phyloP scores from a whole-genome alignment of 2,797 vertebrate genomes.

The Nothura maculosa region DNA sequence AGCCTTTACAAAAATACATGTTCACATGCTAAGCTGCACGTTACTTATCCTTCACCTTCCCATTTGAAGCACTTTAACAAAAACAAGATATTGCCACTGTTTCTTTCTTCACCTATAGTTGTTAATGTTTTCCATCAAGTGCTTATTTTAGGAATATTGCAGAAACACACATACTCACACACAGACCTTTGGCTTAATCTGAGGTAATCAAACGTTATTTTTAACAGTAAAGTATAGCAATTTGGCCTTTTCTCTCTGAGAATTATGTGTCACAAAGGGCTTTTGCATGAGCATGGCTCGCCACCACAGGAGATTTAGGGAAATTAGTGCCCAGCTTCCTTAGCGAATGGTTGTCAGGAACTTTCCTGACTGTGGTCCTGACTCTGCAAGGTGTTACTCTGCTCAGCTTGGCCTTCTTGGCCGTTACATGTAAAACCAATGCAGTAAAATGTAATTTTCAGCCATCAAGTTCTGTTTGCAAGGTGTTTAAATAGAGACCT shows the following conservation, averaged over 20 bases:
- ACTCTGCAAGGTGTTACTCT: neutral
- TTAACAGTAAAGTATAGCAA: neutral
- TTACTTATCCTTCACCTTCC: neutral
- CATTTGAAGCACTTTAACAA: neutral
- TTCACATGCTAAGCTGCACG: neutral
- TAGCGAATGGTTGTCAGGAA: neutral
- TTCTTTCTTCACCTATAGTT: neutral
- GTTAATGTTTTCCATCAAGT: neutral
- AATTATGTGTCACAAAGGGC: neutral
- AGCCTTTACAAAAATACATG: neutral
- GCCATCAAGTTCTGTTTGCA: neutral
- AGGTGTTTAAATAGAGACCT: neutral
- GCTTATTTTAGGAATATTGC: neutral
- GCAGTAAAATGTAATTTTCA: neutral
- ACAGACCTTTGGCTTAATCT: neutral
- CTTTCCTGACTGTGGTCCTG: neutral
- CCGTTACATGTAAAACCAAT: neutral
- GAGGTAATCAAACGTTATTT: neutral
- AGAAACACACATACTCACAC: neutral
- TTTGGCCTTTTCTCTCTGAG: neutral
- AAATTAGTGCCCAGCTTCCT: fast-evolving
- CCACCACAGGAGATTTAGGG: fast-evolving
- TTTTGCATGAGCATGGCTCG: neutral
- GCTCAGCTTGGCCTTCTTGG: neutral
- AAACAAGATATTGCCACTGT: neutral